A percentile compares a stretch with the other conserved stretches of the same genome.
These are phyloP conservation scores for Gopherus flavomarginatus DNA, from an alignment of 2,113 vertebrate species.

Conservation along the genomic window DNA sequence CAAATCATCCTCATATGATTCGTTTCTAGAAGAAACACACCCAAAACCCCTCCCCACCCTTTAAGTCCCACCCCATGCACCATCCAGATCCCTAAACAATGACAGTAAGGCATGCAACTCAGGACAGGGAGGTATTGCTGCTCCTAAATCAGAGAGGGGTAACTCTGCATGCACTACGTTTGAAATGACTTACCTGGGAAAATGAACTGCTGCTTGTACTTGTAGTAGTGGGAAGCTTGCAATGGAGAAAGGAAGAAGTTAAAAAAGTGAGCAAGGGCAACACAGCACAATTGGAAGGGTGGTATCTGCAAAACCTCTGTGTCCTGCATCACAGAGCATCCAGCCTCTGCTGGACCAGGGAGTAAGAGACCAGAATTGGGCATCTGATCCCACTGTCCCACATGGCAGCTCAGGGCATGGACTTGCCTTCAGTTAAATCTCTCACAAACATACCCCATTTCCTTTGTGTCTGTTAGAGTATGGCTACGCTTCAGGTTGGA, in stretches of 20 bases:
- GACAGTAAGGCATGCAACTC: not conserved
- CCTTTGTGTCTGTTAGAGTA: not conserved
- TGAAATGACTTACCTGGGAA: slow-evolving; percentile 88
- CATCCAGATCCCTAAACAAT: not conserved
- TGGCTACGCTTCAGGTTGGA: not conserved
- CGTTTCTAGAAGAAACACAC: fast-evolving
- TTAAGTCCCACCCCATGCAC: not conserved
- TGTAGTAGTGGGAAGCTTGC: slow-evolving; percentile 96
- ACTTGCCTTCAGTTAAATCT: not conserved
- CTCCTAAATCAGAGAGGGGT: not conserved
- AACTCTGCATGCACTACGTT: slow-evolving; percentile 5
- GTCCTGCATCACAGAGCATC: not conserved
- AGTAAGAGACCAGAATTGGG: not conserved
- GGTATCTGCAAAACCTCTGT: not conserved
- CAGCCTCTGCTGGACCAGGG: not conserved
- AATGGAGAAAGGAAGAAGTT: slow-evolving; percentile 47
- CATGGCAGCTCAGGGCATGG: not conserved
- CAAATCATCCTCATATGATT: not conserved
- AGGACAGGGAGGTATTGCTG: not conserved
- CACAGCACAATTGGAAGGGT: not conserved
- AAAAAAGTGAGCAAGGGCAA: not conserved
- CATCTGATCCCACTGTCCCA: fast-evolving
- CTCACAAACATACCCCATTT: not conserved
- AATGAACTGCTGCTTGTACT: slow-evolving; percentile 99
- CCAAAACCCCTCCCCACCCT: fast-evolving